phyloP scores from a whole-genome alignment of 2,797 vertebrate genomes.

The Coccyzus lansbergi region DNA sequence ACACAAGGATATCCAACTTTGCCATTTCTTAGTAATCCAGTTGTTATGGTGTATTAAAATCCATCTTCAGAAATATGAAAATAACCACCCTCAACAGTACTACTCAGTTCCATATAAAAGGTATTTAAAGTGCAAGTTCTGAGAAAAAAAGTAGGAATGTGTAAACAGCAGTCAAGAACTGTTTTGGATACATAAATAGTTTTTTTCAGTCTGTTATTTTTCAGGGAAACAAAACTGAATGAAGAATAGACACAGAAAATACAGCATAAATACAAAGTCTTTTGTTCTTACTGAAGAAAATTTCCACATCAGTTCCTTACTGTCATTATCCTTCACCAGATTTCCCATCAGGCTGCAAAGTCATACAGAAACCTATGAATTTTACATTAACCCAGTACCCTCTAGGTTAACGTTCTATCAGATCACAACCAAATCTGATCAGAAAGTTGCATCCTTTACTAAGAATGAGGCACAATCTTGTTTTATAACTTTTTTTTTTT shows the following conservation, averaged over 20 bases:
- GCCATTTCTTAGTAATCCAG: background rate
- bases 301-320: conserved; percentile 3
- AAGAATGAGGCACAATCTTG: background rate
- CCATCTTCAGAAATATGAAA: background rate
- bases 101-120: background rate
- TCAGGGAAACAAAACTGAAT: background rate
- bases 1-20: background rate
- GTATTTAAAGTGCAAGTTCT: background rate
- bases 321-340: background rate
- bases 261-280: background rate
- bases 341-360: conserved; percentile 12
- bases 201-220: background rate
- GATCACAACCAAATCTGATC: background rate
- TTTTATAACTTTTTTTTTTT: background rate
- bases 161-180: background rate
- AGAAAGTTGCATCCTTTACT: background rate
- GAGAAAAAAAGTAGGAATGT: background rate
- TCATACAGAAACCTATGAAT: conserved; percentile 14
- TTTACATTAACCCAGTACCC: background rate
- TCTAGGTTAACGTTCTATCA: background rate
- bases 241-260: background rate
- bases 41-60: background rate
- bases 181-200: background rate
- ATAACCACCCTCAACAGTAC: background rate
- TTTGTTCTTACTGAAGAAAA: background rate